Percentiles rank a stretch among this genome's conserved stretches.
These are phyloP conservation scores for Meandrusa payeni DNA, from an alignment of 2,888 invertebrate species.

Conservation along the genomic window DNA sequence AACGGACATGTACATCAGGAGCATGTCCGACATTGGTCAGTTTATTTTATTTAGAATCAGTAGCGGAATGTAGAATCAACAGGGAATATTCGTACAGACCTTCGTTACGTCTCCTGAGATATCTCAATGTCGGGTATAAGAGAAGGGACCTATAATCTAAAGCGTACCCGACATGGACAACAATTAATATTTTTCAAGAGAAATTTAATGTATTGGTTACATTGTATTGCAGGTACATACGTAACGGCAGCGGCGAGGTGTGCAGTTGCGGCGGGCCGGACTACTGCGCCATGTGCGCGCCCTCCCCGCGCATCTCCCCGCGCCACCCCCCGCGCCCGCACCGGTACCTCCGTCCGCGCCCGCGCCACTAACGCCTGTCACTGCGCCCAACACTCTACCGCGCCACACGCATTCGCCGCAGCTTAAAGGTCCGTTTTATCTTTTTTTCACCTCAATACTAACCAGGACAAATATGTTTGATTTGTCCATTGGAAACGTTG, in stretches of 20 bases:
- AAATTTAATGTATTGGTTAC: no score
- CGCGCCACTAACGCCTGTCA: conserved; percentile 22
- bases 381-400: conserved; percentile 17
- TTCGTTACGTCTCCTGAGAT: no score
- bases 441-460: no score
- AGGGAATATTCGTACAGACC: no score
- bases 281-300: conserved; percentile 47
- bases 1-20: conserved; percentile 68
- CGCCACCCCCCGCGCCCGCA: conserved; percentile 18
- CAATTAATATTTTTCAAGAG: no score
- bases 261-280: conserved; percentile 33
- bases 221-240: conserved; percentile 42
- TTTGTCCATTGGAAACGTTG: no score
- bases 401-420: conserved; percentile 29
- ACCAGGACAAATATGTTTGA: no score
- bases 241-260: conserved; percentile 29
- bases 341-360: conserved; percentile 9
- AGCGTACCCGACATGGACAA: no score
- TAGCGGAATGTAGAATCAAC: no score
- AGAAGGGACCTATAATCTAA: no score
- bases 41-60: no score
- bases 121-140: no score
- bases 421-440: conserved; percentile 42
- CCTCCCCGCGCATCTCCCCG: conserved; percentile 4
- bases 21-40: conserved; percentile 57